These are phyloP conservation scores for Nannoperca australis DNA, from an alignment of 2,797 vertebrate species.

Conservation along the genomic window DNA sequence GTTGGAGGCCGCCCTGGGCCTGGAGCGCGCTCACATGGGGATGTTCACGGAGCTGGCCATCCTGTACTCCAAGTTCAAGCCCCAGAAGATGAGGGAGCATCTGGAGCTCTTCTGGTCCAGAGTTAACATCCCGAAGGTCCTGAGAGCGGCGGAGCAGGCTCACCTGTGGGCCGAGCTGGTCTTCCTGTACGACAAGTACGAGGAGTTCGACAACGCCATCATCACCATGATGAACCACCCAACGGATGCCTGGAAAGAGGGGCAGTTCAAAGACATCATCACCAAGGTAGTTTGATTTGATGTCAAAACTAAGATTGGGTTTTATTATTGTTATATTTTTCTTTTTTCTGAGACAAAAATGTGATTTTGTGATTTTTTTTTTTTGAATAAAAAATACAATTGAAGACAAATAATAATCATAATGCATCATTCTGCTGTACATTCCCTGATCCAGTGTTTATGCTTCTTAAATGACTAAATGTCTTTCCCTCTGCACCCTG, in stretches of 20 bases:
- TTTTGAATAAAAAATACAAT: neutral
- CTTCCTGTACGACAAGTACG: conserved; percentile 99
- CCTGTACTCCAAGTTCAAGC: conserved; percentile 99
- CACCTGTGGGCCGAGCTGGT: conserved; percentile 98
- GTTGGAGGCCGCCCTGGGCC: conserved; percentile 96
- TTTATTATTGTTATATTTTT: neutral
- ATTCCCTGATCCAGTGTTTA: neutral
- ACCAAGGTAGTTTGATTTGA: conserved; percentile 89
- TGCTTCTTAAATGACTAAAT: neutral
- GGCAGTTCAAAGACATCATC: conserved; percentile 99
- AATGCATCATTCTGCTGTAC: neutral
- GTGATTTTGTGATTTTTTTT: neutral
- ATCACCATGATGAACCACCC: conserved; percentile 99
- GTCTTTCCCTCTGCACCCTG: neutral
- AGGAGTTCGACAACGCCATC: conserved; percentile 98
- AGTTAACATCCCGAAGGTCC: conserved; percentile 99
- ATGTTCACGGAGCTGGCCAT: conserved; percentile 99
- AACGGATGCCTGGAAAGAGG: conserved; percentile 98
- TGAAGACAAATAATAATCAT: neutral
- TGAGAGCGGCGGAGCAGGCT: conserved; percentile 98
- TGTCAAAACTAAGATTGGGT: neutral
- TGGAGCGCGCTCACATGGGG: conserved; percentile 99
- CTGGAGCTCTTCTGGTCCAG: conserved; percentile 99
- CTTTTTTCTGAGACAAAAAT: neutral
- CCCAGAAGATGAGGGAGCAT: conserved; percentile 99